Conservation (phyloP, 2,888 invertebrate species). For the Temnothorax ravouxi region DNA sequence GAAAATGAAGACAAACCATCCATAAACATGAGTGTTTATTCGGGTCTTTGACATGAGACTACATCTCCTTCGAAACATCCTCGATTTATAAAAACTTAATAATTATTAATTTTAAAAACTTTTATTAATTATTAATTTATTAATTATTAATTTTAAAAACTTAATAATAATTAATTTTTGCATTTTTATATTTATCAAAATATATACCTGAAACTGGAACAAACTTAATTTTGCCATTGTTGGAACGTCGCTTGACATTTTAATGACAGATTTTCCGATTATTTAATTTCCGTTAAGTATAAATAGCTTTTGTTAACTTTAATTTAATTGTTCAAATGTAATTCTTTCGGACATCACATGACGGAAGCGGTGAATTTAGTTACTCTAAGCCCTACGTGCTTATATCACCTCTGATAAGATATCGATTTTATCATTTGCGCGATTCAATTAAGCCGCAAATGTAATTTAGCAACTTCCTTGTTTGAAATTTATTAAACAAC, state of each 20-base stretch:
- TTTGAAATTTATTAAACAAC: constrained; percentile 40
- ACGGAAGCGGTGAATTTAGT: constrained; percentile 35
- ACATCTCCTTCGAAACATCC: neutral
- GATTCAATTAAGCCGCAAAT: constrained; percentile 43
- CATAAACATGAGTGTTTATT: constrained; percentile 4
- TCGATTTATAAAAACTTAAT: neutral
- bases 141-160: too few species aligned
- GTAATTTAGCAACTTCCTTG: constrained; percentile 51
- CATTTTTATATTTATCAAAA: neutral
- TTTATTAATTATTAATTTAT: too few species aligned
- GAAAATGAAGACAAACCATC: constrained; percentile 1
- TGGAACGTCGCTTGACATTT: constrained; percentile 6
- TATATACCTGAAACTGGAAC: neutral
- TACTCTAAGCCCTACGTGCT: constrained; percentile 13
- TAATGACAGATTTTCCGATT: constrained; percentile 15
- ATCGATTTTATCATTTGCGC: constrained; percentile 51
- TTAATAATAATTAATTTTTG: neutral
- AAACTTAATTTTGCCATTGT: neutral
- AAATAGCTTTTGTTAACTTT: neutral
- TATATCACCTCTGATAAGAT: constrained; percentile 46
- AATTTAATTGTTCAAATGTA: constrained; percentile 24
- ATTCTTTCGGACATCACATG: constrained; percentile 12
- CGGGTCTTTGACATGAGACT: neutral
- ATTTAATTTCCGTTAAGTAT: constrained; percentile 8
- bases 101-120: too few species aligned